Base-by-base conservation (phyloP, 1,140 invertebrate genomes). In the Solenopsis invicta region DNA sequence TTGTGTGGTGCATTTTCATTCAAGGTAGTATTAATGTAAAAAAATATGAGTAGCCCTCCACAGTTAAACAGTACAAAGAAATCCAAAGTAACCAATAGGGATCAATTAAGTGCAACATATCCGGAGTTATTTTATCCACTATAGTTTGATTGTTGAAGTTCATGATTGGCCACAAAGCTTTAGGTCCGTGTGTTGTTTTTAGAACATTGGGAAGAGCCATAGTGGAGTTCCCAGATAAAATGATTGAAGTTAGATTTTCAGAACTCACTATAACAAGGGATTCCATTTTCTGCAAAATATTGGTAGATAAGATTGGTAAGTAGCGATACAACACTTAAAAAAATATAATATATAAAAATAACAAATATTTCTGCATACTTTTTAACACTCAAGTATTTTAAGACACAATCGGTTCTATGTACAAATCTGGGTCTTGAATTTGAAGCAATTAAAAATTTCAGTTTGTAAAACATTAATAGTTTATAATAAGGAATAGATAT, bases 41-140 rank as follows among this genome's bases (percentile, higher is more conserved):
- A 41, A 41, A 41, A 41, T 41, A 41, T 41, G 41, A 41, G 41
- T 41, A 41, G 4, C 4, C 2, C 41, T 41, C 4, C 41, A 41
- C 2, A 41, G 41, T 41, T 29, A 82, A 59, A 71, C 4, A 8
- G 45, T 29, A 34, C n/a, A 6, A 24, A 61, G 3, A 45, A 54
- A 48, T 90, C 12, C 29, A n/a, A 59, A 54, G n/a, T 90, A 77
- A 96, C 97, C 97, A 98, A 90, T 97, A 96, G 13, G 96, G 93
- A 93, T 97, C 97, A 54, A 98, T 96, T 92, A 98, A 94, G 90
- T 97, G 96, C 59, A 97, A 92, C 96, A 98, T 98, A 24, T 98
- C 97, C 52, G 96, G 95, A 18, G 96, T 96, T 24, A 97, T 97
- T 91, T 96, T 97, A 94, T 97, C 97, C 24, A 97, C 97, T 62